Evolutionary conservation across 1,140 invertebrate genomes (phyloP).

Genomic region (Drosophila parabipectinata): DNA sequence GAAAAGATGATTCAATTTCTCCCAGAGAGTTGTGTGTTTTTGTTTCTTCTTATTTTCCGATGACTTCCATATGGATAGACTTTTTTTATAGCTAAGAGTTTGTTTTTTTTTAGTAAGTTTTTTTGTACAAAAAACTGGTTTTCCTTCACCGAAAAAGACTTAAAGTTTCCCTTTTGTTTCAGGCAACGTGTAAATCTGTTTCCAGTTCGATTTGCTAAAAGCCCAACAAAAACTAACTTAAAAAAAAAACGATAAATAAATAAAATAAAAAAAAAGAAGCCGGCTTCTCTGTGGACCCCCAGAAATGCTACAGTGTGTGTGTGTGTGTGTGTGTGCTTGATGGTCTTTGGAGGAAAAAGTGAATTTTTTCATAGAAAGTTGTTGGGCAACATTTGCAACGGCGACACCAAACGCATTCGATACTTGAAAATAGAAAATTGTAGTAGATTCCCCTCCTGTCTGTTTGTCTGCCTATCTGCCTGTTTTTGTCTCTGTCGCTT

Average conservation of each 20-base stretch:
- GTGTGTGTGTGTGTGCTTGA: conserved; percentile 1
- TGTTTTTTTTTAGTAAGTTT: conserved; percentile 21
- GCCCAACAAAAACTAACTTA: conserved; percentile 25
- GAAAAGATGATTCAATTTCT: conserved; percentile 24
- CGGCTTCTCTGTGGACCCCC: conserved; percentile 44
- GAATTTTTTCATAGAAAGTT: conserved; percentile 83
- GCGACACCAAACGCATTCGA: conserved; percentile 45
- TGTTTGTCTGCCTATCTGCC: conserved; percentile 34
- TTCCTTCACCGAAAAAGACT: conserved; percentile 16
- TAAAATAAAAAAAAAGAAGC: conserved; percentile 32
- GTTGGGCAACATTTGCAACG: conserved; percentile 76
- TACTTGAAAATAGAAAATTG: conserved; percentile 80
- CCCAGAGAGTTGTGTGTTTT: not conserved
- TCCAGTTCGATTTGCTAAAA: conserved; percentile 66
- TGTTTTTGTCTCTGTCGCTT: not conserved
- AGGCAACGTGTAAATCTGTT: conserved; percentile 65
- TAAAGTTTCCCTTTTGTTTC: conserved; percentile 69
- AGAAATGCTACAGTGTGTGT: conserved; percentile 1
- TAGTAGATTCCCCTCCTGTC: conserved; percentile 24
- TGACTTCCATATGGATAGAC: conserved; percentile 13
- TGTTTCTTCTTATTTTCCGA: conserved; percentile 4
- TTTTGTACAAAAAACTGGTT: conserved; percentile 32
- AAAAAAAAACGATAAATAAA: conserved; percentile 2
- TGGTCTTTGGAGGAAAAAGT: conserved; percentile 64
- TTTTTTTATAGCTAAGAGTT: conserved; percentile 4